Conservation (phyloP, 2,797 vertebrate species). For the Rhynchotus rufescens region DNA sequence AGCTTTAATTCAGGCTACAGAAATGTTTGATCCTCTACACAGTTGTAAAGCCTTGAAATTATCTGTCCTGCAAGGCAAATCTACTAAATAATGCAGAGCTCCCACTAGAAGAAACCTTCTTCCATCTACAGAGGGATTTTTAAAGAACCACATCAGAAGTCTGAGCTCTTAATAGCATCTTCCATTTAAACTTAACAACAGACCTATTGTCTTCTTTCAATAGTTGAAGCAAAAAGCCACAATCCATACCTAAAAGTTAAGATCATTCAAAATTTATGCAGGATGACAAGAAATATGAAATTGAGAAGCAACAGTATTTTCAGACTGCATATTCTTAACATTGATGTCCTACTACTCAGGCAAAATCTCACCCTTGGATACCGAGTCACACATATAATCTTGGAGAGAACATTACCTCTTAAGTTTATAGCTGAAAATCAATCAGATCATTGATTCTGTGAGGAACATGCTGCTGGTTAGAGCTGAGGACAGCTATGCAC, state of each 20-base stretch:
- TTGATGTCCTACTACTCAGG: background rate
- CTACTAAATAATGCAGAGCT: slow-evolving; percentile 64
- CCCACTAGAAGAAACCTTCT: slow-evolving; percentile 43
- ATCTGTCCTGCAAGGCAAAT: slow-evolving; percentile 70
- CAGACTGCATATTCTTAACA: background rate
- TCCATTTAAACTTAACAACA: slow-evolving; percentile 13
- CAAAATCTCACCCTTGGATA: background rate
- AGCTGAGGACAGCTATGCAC: background rate
- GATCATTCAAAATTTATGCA: background rate
- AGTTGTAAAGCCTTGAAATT: slow-evolving; percentile 13
- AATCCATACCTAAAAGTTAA: background rate
- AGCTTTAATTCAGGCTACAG: slow-evolving; percentile 49
- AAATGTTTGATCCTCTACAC: slow-evolving; percentile 51
- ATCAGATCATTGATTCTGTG: background rate
- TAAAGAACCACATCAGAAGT: slow-evolving; percentile 36
- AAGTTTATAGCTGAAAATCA: background rate
- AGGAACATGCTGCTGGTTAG: background rate
- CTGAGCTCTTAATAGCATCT: slow-evolving; percentile 48
- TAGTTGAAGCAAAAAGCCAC: background rate
- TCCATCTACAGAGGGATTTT: slow-evolving; percentile 53
- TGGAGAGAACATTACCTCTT: background rate
- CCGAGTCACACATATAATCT: background rate
- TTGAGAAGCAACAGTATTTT: background rate
- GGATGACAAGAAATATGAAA: background rate
- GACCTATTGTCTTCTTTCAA: slow-evolving; percentile 6